A percentile compares a stretch with the other conserved stretches of the same genome.
Evolutionary conservation across 2,888 invertebrate species (phyloP).

Genomic region (Drosophila melanosoma): DNA sequence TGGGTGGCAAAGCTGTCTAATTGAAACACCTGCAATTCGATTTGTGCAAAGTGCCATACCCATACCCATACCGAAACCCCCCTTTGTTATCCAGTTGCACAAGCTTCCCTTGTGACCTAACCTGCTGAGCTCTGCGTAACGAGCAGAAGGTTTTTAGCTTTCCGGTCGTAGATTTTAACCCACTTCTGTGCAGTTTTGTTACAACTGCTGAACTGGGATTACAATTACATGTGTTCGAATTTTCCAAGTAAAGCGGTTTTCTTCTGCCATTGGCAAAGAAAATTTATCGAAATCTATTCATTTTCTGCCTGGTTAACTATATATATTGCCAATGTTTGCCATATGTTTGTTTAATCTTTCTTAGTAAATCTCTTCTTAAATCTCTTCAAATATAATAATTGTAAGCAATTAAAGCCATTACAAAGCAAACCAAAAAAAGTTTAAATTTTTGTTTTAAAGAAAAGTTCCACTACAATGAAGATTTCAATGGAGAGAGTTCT

Average conservation of each 20-base stretch:
- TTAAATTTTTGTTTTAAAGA: too few relatives aligned
- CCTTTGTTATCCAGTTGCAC: background rate
- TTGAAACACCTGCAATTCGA: slow-evolving; percentile 56
- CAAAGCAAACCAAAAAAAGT: too few relatives aligned
- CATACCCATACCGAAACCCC: background rate
- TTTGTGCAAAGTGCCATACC: slow-evolving; percentile 14
- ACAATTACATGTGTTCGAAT: background rate
- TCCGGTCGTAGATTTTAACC: slow-evolving; percentile 3
- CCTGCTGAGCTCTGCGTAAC: slow-evolving; percentile 14
- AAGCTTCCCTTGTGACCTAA: slow-evolving; percentile 5
- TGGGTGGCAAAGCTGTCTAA: slow-evolving; percentile 42
- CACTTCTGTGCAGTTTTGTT: background rate
- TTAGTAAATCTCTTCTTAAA: background rate
- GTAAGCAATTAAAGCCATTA: background rate
- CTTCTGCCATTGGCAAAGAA: background rate
- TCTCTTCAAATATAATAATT: background rate
- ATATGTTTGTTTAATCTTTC: background rate
- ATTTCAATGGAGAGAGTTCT: background rate
- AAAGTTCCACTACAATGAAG: too few relatives aligned
- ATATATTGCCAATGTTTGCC: background rate
- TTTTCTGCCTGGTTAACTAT: background rate
- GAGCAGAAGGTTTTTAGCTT: background rate
- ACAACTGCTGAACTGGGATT: background rate
- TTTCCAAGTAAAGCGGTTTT: background rate
- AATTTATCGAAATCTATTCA: background rate